A percentile compares a stretch with the other conserved stretches of the same genome.
Conservation (phyloP, 2,888 invertebrate genomes). For the Acronicta leporina region DNA sequence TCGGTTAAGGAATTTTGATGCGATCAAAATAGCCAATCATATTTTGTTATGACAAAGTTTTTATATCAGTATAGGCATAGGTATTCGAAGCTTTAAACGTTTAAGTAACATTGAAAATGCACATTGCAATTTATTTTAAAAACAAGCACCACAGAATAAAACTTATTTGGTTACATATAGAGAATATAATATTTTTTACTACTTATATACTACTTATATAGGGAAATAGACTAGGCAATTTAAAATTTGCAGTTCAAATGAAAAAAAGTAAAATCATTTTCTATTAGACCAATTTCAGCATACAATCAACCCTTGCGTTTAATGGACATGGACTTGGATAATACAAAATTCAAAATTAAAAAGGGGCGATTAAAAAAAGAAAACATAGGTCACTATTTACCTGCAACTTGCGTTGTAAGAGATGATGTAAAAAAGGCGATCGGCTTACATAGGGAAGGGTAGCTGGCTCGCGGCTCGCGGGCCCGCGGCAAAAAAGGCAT, state of each 20-base stretch:
- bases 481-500: constrained; percentile 83
- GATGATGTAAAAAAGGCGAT: constrained; percentile 76
- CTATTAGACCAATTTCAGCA: neutral
- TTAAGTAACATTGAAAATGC: constrained; percentile 5
- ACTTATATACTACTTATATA: too few relatives aligned
- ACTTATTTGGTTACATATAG: neutral
- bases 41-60: constrained; percentile 53
- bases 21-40: constrained; percentile 69
- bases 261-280: too few relatives aligned
- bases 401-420: constrained; percentile 76
- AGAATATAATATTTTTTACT: too few relatives aligned
- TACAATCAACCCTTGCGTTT: constrained; percentile 29
- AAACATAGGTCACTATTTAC: constrained; percentile 81
- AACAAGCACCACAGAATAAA: neutral
- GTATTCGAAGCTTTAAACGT: too few relatives aligned
- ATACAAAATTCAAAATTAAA: constrained; percentile 68
- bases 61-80: neutral
- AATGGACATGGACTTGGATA: constrained; percentile 35
- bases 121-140: neutral
- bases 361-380: constrained; percentile 77
- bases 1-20: constrained; percentile 73
- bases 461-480: constrained; percentile 75
- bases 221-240: too few relatives aligned
- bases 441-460: constrained; percentile 67
- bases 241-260: too few relatives aligned